Evolutionary conservation across 1,140 invertebrate species (phyloP).

Genomic region (Aricia agestis): DNA sequence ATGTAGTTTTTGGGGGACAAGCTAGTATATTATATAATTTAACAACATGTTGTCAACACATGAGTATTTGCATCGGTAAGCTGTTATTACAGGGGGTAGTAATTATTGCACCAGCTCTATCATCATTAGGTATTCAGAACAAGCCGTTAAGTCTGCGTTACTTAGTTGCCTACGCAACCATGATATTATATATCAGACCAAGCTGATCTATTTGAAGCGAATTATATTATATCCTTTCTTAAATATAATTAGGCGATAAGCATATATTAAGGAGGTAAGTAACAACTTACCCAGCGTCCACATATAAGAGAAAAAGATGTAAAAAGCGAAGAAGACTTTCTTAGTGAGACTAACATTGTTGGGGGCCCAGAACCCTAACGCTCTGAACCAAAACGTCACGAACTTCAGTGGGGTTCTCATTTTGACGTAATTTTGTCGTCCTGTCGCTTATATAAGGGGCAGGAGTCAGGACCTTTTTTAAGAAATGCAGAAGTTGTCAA

Average conservation of each 20-base stretch:
- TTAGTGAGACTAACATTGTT: constrained; percentile 2
- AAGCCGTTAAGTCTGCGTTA: too few relatives aligned
- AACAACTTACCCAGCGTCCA: constrained; percentile 29
- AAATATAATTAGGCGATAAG: too few relatives aligned
- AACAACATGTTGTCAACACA: constrained; percentile 4
- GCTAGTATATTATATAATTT: not conserved
- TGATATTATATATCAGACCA: too few relatives aligned
- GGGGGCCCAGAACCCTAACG: constrained; percentile 29
- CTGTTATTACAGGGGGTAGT: too few relatives aligned
- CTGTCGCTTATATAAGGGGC: not conserved
- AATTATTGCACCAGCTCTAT: too few relatives aligned
- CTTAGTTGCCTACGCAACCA: too few relatives aligned
- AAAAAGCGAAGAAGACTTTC: constrained; percentile 23
- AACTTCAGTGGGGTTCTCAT: constrained; percentile 24
- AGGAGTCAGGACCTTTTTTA: constrained; percentile 14
- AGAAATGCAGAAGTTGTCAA: not conserved
- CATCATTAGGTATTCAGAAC: too few relatives aligned
- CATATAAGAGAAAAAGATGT: constrained; percentile 26
- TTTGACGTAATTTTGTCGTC: not conserved
- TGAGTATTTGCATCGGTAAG: not conserved
- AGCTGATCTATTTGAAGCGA: too few relatives aligned
- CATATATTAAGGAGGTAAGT: too few relatives aligned
- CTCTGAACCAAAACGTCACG: constrained; percentile 18
- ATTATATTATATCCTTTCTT: too few relatives aligned
- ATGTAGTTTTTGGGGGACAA: not conserved